These are phyloP conservation scores for Gambelia wislizenii DNA, from an alignment of 2,797 vertebrate genomes.

Conservation along the genomic window DNA sequence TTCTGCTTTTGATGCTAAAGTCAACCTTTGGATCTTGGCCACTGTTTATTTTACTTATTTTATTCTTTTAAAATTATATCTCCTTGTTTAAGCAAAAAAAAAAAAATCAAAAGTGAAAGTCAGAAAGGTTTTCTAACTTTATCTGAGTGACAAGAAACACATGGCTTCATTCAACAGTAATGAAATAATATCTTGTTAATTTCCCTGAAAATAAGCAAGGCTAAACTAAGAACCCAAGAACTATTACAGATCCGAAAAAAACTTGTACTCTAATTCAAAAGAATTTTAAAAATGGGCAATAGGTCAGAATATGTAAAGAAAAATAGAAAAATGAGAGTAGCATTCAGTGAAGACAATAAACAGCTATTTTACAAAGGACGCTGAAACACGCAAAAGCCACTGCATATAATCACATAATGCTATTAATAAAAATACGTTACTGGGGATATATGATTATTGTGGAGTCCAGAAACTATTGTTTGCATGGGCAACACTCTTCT, in stretches of 20 bases:
- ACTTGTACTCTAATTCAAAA: background rate
- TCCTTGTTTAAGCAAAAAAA: background rate
- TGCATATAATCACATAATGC: background rate
- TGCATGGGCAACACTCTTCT: background rate
- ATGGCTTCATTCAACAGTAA: background rate
- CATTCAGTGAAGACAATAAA: background rate
- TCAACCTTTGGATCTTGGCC: too few relatives aligned
- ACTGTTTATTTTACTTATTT: constrained; percentile 10
- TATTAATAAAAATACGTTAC: background rate
- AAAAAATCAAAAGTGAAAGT: background rate
- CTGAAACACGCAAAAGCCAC: background rate
- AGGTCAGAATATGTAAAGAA: background rate
- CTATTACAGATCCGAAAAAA: background rate
- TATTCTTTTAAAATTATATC: background rate
- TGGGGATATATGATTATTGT: background rate
- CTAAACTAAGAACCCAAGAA: constrained; percentile 5
- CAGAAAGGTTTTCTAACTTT: background rate
- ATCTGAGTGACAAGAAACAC: background rate
- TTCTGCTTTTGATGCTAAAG: too few relatives aligned
- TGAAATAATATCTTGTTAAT: background rate
- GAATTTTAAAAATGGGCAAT: background rate
- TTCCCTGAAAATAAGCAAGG: background rate
- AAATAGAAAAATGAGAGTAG: background rate
- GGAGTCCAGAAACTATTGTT: background rate
- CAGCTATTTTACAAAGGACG: background rate